These are phyloP conservation scores for Pyrrhosoma nymphula DNA, from an alignment of 2,888 invertebrate species.

Conservation along the genomic window DNA sequence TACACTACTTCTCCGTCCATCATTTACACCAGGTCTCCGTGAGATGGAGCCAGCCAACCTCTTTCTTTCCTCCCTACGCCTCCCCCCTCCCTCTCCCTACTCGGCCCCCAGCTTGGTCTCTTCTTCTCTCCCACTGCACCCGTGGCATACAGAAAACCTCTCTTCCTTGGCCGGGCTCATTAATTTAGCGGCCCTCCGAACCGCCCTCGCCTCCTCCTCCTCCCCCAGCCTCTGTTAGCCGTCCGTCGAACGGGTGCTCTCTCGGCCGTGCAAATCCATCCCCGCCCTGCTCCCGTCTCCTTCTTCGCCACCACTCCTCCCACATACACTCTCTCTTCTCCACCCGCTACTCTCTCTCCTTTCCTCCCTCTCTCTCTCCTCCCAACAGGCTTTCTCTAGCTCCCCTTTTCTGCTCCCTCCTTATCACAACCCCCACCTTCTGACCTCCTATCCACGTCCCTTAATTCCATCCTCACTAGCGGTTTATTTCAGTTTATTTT, in stretches of 20 bases:
- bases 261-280: not conserved
- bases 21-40: too few species aligned
- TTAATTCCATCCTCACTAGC: too few species aligned
- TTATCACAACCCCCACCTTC: not conserved
- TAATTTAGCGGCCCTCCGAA: constrained; percentile 8
- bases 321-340: not conserved
- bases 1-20: not conserved
- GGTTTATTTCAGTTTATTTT: too few species aligned
- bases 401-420: not conserved
- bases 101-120: not conserved
- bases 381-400: not conserved
- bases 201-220: not conserved
- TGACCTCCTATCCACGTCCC: not conserved
- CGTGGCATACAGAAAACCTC: not conserved
- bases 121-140: not conserved
- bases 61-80: not conserved
- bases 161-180: not conserved
- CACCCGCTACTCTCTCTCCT: not conserved
- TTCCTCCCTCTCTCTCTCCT: not conserved
- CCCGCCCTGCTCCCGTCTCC: not conserved
- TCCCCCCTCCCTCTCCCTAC: not conserved
- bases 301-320: not conserved
- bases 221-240: not conserved
- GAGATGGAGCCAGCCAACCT: too few species aligned
- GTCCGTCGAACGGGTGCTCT: not conserved